Percentiles rank a stretch among this genome's conserved stretches.
Conservation (phyloP, 2,113 vertebrate genomes). For the Mesocricetus auratus region DNA sequence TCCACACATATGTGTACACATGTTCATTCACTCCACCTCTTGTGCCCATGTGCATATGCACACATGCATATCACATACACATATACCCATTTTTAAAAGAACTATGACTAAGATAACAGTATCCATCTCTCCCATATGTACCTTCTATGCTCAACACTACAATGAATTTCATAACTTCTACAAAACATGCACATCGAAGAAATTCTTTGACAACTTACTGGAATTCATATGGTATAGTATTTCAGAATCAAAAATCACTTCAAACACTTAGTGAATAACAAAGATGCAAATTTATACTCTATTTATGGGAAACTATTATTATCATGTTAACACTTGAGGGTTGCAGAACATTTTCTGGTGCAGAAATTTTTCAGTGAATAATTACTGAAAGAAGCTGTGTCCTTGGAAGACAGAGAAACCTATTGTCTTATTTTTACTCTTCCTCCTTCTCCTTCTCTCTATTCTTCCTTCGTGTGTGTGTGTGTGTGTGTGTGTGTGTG, state of each 20-base stretch:
- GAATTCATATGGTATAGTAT: slow-evolving; percentile 20
- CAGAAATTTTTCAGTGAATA: not conserved
- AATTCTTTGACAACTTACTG: not conserved
- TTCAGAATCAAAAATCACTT: slow-evolving; percentile 37
- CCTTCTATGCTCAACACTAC: not conserved
- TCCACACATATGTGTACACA: not conserved
- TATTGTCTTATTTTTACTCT: not conserved
- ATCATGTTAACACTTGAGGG: not conserved
- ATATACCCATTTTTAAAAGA: not conserved
- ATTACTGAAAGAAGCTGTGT: slow-evolving; percentile 12
- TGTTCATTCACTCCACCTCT: not conserved
- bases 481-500: not conserved
- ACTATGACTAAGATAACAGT: not conserved
- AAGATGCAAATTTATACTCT: not conserved
- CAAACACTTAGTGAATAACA: slow-evolving; percentile 30
- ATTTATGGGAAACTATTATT: slow-evolving; percentile 17
- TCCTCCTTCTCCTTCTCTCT: not conserved
- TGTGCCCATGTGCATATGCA: not conserved
- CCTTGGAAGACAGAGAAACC: not conserved
- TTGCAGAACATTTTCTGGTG: not conserved
- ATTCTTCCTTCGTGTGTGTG: not conserved
- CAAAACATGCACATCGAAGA: slow-evolving; percentile 14
- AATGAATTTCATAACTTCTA: not conserved
- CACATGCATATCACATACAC: not conserved
- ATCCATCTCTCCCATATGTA: not conserved